Conservation (phyloP, 2,797 vertebrate genomes). For the Crocidura indochinensis region DNA sequence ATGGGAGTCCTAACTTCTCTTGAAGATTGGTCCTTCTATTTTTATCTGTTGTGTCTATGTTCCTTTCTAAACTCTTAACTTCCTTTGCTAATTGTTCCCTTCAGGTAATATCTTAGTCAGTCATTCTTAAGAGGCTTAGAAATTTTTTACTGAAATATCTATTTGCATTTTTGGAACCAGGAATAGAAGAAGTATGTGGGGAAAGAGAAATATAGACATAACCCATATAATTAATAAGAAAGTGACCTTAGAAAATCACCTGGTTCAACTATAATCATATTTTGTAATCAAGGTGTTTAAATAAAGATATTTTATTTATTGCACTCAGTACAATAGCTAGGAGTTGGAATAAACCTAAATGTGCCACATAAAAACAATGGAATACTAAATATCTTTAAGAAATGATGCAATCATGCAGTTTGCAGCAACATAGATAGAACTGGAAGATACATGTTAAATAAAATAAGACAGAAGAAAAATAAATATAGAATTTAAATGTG, state of each 20-base stretch:
- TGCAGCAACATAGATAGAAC: no score
- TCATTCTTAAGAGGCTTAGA: background rate
- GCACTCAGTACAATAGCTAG: no score
- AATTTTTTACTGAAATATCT: background rate
- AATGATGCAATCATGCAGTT: no score
- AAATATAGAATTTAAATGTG: no score
- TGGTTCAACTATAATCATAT: no score
- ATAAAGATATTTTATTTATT: no score
- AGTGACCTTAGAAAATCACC: background rate
- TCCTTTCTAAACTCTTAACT: conserved; percentile 23
- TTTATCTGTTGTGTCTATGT: background rate
- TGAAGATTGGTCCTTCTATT: conserved; percentile 9
- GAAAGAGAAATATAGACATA: conserved; percentile 7
- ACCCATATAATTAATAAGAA: background rate
- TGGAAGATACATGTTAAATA: no score
- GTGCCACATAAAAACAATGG: no score
- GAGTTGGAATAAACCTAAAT: no score
- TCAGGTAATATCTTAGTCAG: background rate
- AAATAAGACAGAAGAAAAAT: no score
- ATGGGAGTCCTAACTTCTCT: background rate
- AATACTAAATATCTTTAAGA: no score
- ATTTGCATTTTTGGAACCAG: background rate
- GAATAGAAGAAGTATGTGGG: background rate
- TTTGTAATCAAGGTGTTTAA: no score
- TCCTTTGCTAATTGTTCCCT: conserved; percentile 11